A percentile compares a stretch with the other conserved stretches of the same genome.
Evolutionary conservation across 2,888 invertebrate genomes (phyloP).

Genomic region (Kuschelorhynchus macadamiae): DNA sequence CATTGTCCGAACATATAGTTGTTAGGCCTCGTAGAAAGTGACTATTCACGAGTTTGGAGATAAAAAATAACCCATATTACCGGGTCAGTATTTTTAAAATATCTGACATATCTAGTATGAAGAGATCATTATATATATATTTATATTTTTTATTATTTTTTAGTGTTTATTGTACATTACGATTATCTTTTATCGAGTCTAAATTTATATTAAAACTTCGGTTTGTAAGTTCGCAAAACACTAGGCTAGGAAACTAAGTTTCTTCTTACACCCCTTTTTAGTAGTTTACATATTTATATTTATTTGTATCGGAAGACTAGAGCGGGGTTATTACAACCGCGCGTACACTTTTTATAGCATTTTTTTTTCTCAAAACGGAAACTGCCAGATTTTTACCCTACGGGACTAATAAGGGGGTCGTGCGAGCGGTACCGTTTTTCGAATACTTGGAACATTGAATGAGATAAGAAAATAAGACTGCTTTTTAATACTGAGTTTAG

Average conservation of each 20-base stretch:
- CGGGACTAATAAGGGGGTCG: not conserved
- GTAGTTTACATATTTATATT: too few relatives aligned
- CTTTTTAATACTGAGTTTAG: conserved; percentile 22
- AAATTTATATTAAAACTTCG: not conserved
- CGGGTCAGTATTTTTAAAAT: conserved; percentile 37
- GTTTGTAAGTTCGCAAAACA: not conserved
- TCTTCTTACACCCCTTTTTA: not conserved
- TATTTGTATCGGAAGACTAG: too few relatives aligned
- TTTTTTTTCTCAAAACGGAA: conserved; percentile 8
- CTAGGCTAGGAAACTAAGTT: conserved; percentile 12
- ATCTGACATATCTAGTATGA: conserved; percentile 14
- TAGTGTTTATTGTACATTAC: conserved; percentile 16
- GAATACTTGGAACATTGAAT: conserved; percentile 2
- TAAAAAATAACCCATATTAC: too few relatives aligned
- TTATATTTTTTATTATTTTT: conserved; percentile 17
- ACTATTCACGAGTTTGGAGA: too few relatives aligned
- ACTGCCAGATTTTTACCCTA: conserved; percentile 3
- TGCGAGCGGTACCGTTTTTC: not conserved
- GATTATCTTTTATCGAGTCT: conserved; percentile 9
- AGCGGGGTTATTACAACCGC: too few relatives aligned
- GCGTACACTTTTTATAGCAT: not conserved
- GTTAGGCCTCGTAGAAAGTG: too few relatives aligned
- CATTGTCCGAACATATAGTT: too few relatives aligned
- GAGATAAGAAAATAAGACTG: conserved; percentile 22
- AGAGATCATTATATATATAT: not conserved